These are phyloP conservation scores for Lasius platythorax DNA, from an alignment of 2,888 invertebrate species.

Conservation along the genomic window DNA sequence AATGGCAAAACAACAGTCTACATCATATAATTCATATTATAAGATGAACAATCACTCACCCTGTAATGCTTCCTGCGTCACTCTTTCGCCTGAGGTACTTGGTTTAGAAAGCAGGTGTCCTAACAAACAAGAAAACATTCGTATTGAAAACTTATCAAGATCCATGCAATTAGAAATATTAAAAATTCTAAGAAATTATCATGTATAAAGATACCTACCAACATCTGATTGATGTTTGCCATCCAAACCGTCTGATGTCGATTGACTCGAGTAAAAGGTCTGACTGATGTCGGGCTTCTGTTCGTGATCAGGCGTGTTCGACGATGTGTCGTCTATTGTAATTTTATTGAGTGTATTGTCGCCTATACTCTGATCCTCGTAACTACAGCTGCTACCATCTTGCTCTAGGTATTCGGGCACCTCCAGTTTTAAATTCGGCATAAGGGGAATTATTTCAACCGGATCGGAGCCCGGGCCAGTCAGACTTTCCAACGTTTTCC, in stretches of 20 bases:
- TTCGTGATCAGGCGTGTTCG: conserved; percentile 81
- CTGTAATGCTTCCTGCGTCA: conserved; percentile 85
- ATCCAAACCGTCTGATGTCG: conserved; percentile 80
- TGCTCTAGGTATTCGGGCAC: conserved; percentile 88
- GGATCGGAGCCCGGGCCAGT: conserved; percentile 80
- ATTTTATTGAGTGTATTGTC: conserved; percentile 82
- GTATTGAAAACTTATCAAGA: neutral
- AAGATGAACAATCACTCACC: conserved; percentile 80
- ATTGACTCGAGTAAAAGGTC: conserved; percentile 83
- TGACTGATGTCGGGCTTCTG: conserved; percentile 85
- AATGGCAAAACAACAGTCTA: conserved; percentile 43
- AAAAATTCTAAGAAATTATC: neutral
- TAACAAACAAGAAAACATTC: conserved; percentile 65
- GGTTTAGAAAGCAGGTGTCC: conserved; percentile 85
- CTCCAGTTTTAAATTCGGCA: conserved; percentile 87
- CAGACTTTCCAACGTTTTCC: conserved; percentile 79
- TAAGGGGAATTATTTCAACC: conserved; percentile 85
- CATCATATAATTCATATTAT: conserved; percentile 42
- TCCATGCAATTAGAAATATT: neutral
- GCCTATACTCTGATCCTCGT: conserved; percentile 83
- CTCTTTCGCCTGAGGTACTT: conserved; percentile 84
- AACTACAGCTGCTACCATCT: conserved; percentile 85
- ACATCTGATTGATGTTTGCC: conserved; percentile 82
- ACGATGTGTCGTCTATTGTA: conserved; percentile 79
- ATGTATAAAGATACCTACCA: conserved; percentile 76